Conservation (phyloP, 2,797 vertebrate genomes). For the Onychomys arenicola region DNA sequence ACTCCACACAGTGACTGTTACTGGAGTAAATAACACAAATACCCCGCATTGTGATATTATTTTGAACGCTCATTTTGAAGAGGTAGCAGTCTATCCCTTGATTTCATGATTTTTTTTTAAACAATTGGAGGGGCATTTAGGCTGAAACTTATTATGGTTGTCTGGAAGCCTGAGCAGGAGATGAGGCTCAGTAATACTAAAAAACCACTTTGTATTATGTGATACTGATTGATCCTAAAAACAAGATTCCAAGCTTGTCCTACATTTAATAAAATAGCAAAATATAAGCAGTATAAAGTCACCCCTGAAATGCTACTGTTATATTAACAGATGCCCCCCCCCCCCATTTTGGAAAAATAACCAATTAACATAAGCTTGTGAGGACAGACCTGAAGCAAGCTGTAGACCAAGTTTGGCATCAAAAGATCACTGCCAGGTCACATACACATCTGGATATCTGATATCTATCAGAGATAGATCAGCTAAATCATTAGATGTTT, state of each 20-base stretch:
- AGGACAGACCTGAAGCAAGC: neutral
- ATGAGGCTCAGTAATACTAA: neutral
- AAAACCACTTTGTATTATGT: slow-evolving; percentile 21
- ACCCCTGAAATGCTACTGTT: neutral
- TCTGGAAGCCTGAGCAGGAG: neutral
- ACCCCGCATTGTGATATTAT: neutral
- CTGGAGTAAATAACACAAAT: neutral
- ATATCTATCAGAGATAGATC: neutral
- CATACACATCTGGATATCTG: neutral
- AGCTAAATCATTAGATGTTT: neutral
- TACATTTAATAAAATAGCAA: slow-evolving; percentile 18
- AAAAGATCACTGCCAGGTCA: neutral
- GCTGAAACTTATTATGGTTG: neutral
- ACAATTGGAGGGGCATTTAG: neutral
- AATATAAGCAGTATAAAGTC: neutral
- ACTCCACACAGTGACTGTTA: neutral
- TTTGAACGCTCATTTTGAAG: slow-evolving; percentile 1
- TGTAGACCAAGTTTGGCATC: neutral
- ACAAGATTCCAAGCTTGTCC: neutral
- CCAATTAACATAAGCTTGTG: neutral
- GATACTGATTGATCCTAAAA: slow-evolving; percentile 20
- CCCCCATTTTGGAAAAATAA: neutral
- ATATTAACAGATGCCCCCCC: neutral
- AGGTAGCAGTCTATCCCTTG: neutral
- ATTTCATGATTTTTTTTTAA: neutral